Evolutionary conservation across 2,113 vertebrate species (phyloP).

Genomic region (Leucopsar rothschildi): DNA sequence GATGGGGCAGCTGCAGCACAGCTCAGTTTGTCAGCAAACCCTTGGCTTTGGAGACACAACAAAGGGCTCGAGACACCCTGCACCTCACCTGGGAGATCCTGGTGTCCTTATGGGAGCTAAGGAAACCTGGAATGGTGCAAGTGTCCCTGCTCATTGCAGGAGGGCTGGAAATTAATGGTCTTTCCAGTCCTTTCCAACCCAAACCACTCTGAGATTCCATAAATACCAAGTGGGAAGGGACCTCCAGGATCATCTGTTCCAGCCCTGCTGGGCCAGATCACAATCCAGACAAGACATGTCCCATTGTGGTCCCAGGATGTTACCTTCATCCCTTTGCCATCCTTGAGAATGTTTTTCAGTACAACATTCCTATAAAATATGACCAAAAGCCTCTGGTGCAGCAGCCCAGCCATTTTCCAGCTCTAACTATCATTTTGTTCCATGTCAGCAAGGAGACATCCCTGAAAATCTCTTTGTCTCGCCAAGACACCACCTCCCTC

Average conservation of each 20-base stretch:
- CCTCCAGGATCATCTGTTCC: not conserved
- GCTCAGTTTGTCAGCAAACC: not conserved
- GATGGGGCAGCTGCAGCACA: not conserved
- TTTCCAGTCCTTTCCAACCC: not conserved
- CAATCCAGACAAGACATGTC: rapidly evolving
- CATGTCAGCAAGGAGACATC: not conserved
- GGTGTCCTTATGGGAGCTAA: not conserved
- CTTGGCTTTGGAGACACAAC: not conserved
- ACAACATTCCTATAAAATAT: not conserved
- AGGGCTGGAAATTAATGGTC: not conserved
- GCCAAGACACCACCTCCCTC: not conserved
- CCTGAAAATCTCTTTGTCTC: not conserved
- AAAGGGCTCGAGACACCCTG: not conserved
- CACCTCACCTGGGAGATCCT: not conserved
- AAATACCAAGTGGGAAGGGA: not conserved
- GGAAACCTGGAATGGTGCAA: not conserved
- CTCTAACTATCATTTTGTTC: not conserved
- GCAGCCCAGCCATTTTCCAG: not conserved
- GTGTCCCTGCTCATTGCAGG: not conserved
- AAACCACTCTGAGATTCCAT: not conserved
- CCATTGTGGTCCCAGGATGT: not conserved
- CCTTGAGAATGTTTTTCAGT: not conserved
- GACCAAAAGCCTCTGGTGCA: not conserved
- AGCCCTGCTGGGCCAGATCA: not conserved
- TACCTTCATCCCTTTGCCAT: not conserved